phyloP scores from a whole-genome alignment of 2,888 invertebrate species.

The Zelleria hepariella region DNA sequence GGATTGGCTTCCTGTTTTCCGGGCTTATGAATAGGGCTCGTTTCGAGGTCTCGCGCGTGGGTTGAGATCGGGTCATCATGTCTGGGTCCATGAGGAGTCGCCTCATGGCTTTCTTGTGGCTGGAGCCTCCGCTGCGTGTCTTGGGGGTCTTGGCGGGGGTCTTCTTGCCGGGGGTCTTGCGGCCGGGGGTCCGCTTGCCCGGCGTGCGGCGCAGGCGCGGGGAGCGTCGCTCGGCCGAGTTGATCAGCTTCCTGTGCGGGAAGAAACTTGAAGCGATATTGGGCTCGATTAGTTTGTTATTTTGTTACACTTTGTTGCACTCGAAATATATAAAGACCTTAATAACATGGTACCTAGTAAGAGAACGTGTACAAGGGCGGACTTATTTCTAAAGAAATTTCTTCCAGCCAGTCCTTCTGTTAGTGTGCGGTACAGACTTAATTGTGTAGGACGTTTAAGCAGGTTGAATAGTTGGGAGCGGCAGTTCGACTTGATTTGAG shows the following conservation, averaged over 20 bases:
- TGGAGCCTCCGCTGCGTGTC: constrained; percentile 73
- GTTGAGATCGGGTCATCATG: constrained; percentile 39
- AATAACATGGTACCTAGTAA: too few species aligned
- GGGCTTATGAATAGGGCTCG: constrained; percentile 84
- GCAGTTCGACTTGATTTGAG: too few species aligned
- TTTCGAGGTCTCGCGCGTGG: constrained; percentile 74
- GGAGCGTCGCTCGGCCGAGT: constrained; percentile 53
- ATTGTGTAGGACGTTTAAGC: too few species aligned
- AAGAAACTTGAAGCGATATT: constrained; percentile 41
- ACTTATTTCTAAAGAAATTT: too few species aligned
- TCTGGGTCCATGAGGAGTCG: constrained; percentile 57
- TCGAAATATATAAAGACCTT: too few species aligned
- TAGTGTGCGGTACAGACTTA: too few species aligned
- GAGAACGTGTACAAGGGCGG: too few species aligned
- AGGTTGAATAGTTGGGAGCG: too few species aligned
- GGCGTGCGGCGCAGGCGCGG: constrained; percentile 66
- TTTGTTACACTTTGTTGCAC: too few species aligned
- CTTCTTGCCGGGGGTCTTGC: constrained; percentile 63
- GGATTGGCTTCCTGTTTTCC: constrained; percentile 48
- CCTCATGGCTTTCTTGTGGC: constrained; percentile 71
- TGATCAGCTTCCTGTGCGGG: constrained; percentile 63
- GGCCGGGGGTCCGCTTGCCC: constrained; percentile 50
- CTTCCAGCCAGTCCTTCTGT: too few species aligned
- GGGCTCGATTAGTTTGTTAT: not conserved
- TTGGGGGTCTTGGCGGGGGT: constrained; percentile 72